Percentiles rank a stretch among this genome's conserved stretches.
These are phyloP conservation scores for Stegophylla sp. DNA, from an alignment of 2,888 invertebrate genomes.

Conservation along the genomic window DNA sequence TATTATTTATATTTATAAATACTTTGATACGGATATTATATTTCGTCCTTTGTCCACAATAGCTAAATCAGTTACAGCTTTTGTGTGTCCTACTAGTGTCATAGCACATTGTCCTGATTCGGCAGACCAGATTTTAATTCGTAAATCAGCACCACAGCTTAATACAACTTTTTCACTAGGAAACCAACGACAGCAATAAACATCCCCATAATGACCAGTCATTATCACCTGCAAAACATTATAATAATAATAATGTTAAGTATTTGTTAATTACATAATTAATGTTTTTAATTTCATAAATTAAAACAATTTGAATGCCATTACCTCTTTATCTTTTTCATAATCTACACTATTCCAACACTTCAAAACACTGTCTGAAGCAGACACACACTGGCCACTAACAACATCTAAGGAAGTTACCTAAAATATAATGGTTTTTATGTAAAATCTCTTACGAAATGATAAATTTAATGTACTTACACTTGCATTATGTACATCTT, in stretches of 20 bases:
- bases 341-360: conserved; percentile 35
- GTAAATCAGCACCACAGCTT: conserved; percentile 75
- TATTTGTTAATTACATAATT: background rate
- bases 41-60: conserved; percentile 75
- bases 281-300: background rate
- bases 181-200: conserved; percentile 74
- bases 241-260: background rate
- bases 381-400: conserved; percentile 36
- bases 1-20: conserved; percentile 61
- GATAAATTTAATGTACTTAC: conserved; percentile 63
- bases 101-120: conserved; percentile 74
- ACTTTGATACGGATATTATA: conserved; percentile 74
- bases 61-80: conserved; percentile 71
- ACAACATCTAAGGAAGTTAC: conserved; percentile 51
- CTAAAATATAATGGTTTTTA: conserved; percentile 34
- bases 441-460: background rate
- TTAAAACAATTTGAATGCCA: background rate
- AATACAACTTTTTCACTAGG: conserved; percentile 75
- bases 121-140: conserved; percentile 75
- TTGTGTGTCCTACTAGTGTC: conserved; percentile 72
- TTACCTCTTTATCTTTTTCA: conserved; percentile 47
- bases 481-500: conserved; percentile 64
- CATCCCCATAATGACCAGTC: conserved; percentile 74
- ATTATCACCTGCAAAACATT: conserved; percentile 65
- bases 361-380: conserved; percentile 48